phyloP scores from a whole-genome alignment of 2,888 invertebrate species.

The Thecophora atra region DNA sequence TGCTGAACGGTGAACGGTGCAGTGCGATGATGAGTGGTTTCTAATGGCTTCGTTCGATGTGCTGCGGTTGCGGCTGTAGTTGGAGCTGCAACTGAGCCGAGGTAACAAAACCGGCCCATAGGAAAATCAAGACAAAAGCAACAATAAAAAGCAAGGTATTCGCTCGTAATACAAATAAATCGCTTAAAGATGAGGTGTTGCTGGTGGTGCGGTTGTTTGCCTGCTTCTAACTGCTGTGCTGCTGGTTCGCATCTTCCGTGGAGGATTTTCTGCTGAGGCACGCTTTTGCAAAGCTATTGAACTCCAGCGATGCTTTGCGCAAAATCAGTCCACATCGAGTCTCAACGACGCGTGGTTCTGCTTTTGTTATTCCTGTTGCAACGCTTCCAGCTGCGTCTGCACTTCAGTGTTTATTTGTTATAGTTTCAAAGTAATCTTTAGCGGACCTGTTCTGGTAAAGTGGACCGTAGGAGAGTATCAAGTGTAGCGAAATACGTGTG shows the following conservation, averaged over 20 bases:
- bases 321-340: slow-evolving; percentile 59
- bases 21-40: slow-evolving; percentile 23
- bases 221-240: slow-evolving; percentile 16
- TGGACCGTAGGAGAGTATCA: no score
- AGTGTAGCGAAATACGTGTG: no score
- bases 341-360: slow-evolving; percentile 45
- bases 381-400: slow-evolving; percentile 27
- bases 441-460: no score
- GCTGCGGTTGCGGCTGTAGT: background rate
- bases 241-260: background rate
- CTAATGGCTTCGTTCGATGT: slow-evolving; percentile 23
- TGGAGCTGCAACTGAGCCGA: no score
- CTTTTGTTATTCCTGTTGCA: slow-evolving; percentile 8
- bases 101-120: slow-evolving; percentile 1
- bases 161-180: slow-evolving; percentile 25
- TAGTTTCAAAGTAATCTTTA: slow-evolving; percentile 5
- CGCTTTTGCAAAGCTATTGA: slow-evolving; percentile 61
- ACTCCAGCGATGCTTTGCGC: slow-evolving; percentile 59
- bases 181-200: slow-evolving; percentile 21
- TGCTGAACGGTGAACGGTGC: background rate
- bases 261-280: slow-evolving; percentile 42
- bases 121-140: slow-evolving; percentile 5
- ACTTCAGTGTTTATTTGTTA: background rate
- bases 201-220: slow-evolving; percentile 41
- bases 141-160: background rate